Percentiles rank a stretch among this genome's conserved stretches.
These are phyloP conservation scores for Pheosia gnoma DNA, from an alignment of 2,888 invertebrate species.

Conservation along the genomic window DNA sequence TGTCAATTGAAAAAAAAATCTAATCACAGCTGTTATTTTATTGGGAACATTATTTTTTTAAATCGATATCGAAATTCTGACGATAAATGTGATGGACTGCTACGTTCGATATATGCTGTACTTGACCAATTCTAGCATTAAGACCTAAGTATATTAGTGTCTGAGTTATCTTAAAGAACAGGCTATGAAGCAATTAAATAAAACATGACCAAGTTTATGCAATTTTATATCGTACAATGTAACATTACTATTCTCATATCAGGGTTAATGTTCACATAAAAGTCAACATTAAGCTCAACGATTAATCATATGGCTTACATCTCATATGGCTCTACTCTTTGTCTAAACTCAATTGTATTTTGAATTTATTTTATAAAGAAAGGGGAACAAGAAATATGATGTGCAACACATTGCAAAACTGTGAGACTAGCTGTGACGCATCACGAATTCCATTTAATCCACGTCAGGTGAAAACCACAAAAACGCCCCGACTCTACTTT, in stretches of 20 bases:
- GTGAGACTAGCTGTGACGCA: slow-evolving; percentile 36
- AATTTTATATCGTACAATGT: slow-evolving; percentile 1
- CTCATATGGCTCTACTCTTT: not conserved
- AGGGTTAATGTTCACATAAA: slow-evolving; percentile 2
- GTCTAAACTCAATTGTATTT: not conserved
- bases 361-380: slow-evolving; percentile 14
- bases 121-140: no score
- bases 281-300: not conserved
- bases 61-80: no score
- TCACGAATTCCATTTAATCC: slow-evolving; percentile 33
- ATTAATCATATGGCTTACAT: not conserved
- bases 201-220: not conserved
- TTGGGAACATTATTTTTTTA: no score
- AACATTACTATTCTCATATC: not conserved
- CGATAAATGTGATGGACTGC: no score
- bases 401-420: slow-evolving; percentile 19
- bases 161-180: no score
- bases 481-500: slow-evolving; percentile 7
- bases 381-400: slow-evolving; percentile 10
- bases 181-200: no score
- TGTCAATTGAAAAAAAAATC: no score
- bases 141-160: no score
- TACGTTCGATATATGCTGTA: no score
- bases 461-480: slow-evolving; percentile 37
- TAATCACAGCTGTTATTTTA: no score